These are phyloP conservation scores for Drosophila putrida DNA, from an alignment of 2,888 invertebrate species.

Conservation along the genomic window DNA sequence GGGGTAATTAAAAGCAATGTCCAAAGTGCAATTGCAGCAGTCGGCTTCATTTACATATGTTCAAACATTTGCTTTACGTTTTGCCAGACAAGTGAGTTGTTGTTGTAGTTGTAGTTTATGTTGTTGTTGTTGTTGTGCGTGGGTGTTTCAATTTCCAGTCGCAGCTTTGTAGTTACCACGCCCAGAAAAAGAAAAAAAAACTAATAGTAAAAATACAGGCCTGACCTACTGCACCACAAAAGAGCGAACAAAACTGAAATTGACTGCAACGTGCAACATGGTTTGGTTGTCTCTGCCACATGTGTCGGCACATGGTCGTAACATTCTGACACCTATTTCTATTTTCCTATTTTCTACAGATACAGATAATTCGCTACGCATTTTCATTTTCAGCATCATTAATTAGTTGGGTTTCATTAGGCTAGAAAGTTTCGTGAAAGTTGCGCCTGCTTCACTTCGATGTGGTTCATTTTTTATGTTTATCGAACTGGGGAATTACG, in stretches of 20 bases:
- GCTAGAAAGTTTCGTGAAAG: conserved; percentile 70
- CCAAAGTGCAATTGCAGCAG: conserved; percentile 75
- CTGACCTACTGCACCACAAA: conserved; percentile 57
- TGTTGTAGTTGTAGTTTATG: conserved; percentile 13
- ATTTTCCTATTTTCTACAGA: background rate
- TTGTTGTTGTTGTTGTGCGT: conserved; percentile 42
- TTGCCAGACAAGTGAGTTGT: conserved; percentile 33
- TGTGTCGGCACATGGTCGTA: conserved; percentile 24
- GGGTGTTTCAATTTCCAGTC: conserved; percentile 75
- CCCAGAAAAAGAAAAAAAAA: conserved; percentile 27
- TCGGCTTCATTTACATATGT: conserved; percentile 72
- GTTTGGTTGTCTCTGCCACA: conserved; percentile 26
- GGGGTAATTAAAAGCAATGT: conserved; percentile 74
- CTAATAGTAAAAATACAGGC: conserved; percentile 1
- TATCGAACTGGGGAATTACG: conserved; percentile 1
- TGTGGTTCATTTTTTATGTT: conserved; percentile 40
- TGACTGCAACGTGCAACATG: conserved; percentile 28
- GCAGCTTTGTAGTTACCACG: conserved; percentile 58
- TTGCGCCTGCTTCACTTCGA: conserved; percentile 30
- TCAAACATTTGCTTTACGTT: conserved; percentile 61
- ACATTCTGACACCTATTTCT: conserved; percentile 55
- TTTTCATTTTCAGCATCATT: conserved; percentile 71
- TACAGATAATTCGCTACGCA: conserved; percentile 69
- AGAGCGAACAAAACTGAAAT: background rate
- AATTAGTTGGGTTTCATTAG: conserved; percentile 66